These are phyloP conservation scores for Larimichthys polyactis DNA, from an alignment of 2,113 vertebrate genomes.

Conservation along the genomic window DNA sequence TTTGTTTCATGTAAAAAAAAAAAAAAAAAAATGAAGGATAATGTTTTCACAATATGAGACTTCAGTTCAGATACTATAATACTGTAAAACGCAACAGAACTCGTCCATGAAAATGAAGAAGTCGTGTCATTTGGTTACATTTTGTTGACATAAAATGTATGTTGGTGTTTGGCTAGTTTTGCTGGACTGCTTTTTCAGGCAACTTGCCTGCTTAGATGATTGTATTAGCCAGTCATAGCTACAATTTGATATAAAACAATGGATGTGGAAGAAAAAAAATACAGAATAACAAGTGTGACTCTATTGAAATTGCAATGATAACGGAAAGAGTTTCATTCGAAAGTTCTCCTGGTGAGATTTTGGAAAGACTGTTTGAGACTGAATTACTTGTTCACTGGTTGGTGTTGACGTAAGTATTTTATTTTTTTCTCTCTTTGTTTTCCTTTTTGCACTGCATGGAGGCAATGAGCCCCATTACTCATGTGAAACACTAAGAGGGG, in stretches of 20 bases:
- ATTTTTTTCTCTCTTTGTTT: constrained; percentile 38
- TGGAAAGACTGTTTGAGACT: constrained; percentile 46
- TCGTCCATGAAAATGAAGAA: constrained; percentile 55
- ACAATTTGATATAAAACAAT: constrained; percentile 34
- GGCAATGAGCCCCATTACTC: constrained; percentile 53
- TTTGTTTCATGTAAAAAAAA: constrained; percentile 21
- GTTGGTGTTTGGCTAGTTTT: constrained; percentile 57
- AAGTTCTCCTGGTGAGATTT: constrained; percentile 72
- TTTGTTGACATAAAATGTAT: constrained; percentile 65
- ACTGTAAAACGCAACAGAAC: constrained; percentile 30
- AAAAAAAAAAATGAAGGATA: constrained; percentile 39
- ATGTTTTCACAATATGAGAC: constrained; percentile 27
- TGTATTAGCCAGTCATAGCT: constrained; percentile 65
- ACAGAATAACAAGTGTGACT: constrained; percentile 39
- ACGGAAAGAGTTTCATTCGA: constrained; percentile 41
- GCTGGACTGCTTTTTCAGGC: constrained; percentile 53
- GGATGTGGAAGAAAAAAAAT: constrained; percentile 21
- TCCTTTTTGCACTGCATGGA: constrained; percentile 72
- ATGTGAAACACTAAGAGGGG: constrained; percentile 51
- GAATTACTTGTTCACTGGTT: constrained; percentile 52
- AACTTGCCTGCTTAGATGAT: constrained; percentile 60
- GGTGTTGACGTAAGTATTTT: constrained; percentile 30
- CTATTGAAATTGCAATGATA: constrained; percentile 9
- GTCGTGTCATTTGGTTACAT: constrained; percentile 21
- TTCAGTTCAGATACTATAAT: constrained; percentile 20